Base-by-base conservation (phyloP, 1,140 invertebrate genomes). In the Anadara kagoshimensis region DNA sequence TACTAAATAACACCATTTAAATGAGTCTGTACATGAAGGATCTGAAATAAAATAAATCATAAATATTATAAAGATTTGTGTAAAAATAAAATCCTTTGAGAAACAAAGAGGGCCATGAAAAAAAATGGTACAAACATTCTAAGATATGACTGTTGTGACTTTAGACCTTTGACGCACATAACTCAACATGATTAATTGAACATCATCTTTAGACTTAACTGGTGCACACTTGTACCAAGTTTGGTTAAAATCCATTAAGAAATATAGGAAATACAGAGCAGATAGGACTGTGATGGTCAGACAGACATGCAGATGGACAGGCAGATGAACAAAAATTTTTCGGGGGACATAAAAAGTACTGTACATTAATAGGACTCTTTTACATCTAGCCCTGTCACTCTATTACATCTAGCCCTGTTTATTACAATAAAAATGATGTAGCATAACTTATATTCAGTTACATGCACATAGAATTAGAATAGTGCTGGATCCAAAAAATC, bases 1-100 rank as follows among this genome's bases (percentile, higher is more conserved):
- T 7, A 84, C 83, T 4, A 79, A 65, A 47, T 79, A 70, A 36
- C 83, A 84, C 83, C 80, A 84, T 16, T 70, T 69, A 56, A 81
- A 84, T 24, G 79, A 57, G 54, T 82, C 83, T 51, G 44, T 49
- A 70, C 83, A 84, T 1, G 16, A 18, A 1, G 78, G 78, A 59
- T 76, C 81, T 83, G 78, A 44, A 81, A 79, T 26, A 57, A 45
- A 44, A 63, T 45, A 26, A 53, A 43, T 49, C 26, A 53, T 14
- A n/a, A 44, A 53, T 1, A 26, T n/a, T 41, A 16, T 5, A n/a
- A 24, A 18, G 47, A 18, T 18, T 18, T 10, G 3, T 49, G n/a
- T 10, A 47, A 10, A 47, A 47, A 47, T 47, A 10, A 47, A 8
- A 10, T 8, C 8, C 18, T 36, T 57, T 3, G 18, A 14, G 29